phyloP scores from a whole-genome alignment of 2,888 invertebrate genomes.

The Melieria crassipennis region DNA sequence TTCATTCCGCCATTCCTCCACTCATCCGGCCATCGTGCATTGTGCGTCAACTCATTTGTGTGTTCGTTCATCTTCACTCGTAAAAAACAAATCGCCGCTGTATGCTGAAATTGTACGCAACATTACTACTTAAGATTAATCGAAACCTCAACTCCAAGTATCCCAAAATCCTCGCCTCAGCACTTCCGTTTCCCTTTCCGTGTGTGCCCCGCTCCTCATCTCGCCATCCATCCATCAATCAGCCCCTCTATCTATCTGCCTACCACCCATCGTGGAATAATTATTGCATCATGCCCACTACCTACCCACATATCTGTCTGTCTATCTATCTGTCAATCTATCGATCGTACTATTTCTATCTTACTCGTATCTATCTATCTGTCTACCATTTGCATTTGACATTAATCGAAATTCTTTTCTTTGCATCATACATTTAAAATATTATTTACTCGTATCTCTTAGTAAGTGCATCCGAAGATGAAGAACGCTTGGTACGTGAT shows the following conservation, averaged over 20 bases:
- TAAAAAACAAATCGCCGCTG: no score
- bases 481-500: constrained; percentile 94
- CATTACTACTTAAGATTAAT: no score
- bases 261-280: no score
- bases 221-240: background rate
- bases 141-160: no score
- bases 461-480: constrained; percentile 92
- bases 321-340: background rate
- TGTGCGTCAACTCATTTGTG: no score
- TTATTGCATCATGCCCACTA: no score
- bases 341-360: constrained; percentile 24
- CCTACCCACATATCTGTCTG: constrained; percentile 17
- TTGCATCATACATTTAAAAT: constrained; percentile 32
- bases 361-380: constrained; percentile 35
- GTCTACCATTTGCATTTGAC: constrained; percentile 30
- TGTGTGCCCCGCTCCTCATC: background rate
- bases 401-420: constrained; percentile 23
- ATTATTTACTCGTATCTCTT: constrained; percentile 41
- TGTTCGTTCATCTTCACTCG: no score
- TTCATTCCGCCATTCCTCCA: no score
- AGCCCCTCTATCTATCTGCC: constrained; percentile 12
- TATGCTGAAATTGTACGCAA: no score
- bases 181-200: no score
- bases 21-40: no score
- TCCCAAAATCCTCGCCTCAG: no score